Base-by-base conservation (phyloP, 2,113 vertebrate genomes). In the Rhea americana region DNA sequence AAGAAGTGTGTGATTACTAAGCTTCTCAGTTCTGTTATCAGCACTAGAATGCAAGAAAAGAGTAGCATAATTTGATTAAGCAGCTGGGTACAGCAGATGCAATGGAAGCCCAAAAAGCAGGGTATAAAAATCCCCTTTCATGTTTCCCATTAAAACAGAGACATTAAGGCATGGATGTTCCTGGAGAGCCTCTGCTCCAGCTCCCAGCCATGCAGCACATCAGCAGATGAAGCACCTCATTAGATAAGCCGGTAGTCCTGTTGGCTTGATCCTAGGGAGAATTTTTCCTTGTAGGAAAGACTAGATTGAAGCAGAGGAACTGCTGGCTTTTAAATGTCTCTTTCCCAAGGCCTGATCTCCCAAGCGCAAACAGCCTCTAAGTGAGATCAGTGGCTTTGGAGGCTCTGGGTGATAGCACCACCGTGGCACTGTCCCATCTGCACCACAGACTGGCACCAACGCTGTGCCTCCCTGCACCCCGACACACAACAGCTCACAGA, bases 1-100 rank as follows among this genome's bases (percentile, higher is more conserved):
- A 89, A 80, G 79, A 82, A 1, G 18, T 1, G 4, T 5, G 48
- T 2, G 55, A 83, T 17, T 11, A 45, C 3, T 9, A 68, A 94
- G 61, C 39, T 71, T 26, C 93, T 87, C 76, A 11, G 65, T 74
- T 92, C 47, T 59, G 71, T 66, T 35, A 47, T 62, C 63, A 71
- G 91, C 65, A 1, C 1, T 13, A 43, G n/a, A 85, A 91, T 89
- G 53, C 37, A 71, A 28, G 75, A 59, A 35, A 92, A 87, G 73
- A 2, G 22, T 65, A 11, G 32, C 1, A 2, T 10, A 25, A 92
- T 45, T 73, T 51, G 82, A 67, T 9, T 51, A 66, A 90, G 87
- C 91, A 93, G 85, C 87, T 90, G 87, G 72, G 30, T 68, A 2
- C 68, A 74, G 94, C 85, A 93, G 92, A 85, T 24, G 22, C 71